Percentiles rank a stretch among this genome's conserved stretches.
Conservation (phyloP, 2,888 invertebrate genomes). For the Osedax fenrisi region DNA sequence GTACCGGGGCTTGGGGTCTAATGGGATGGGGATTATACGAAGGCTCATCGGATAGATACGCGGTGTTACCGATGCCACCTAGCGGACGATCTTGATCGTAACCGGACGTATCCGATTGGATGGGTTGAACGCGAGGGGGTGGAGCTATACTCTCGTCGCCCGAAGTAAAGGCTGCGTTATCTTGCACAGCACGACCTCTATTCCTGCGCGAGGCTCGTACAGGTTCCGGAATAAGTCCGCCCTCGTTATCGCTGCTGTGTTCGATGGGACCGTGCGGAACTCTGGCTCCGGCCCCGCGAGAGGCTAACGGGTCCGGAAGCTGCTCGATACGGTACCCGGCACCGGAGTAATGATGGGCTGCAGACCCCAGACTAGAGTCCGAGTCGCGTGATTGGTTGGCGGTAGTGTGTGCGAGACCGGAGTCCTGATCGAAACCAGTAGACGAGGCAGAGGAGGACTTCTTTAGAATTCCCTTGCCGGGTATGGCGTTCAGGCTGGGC, state of each 20-base stretch:
- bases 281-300: neutral
- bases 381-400: conserved; percentile 27
- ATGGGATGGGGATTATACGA: neutral
- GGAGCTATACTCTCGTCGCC: neutral
- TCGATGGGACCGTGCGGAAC: conserved; percentile 9
- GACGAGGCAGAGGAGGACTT: conserved; percentile 29
- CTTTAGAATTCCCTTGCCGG: conserved; percentile 33
- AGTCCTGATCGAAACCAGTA: conserved; percentile 26
- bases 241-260: conserved; percentile 15
- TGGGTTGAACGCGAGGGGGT: neutral
- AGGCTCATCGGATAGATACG: neutral
- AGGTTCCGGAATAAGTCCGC: conserved; percentile 1
- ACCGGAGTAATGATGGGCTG: neutral
- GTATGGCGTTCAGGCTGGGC: conserved; percentile 29
- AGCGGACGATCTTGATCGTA: no score
- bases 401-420: conserved; percentile 22
- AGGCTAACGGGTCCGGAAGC: conserved; percentile 15
- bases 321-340: conserved; percentile 25
- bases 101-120: neutral
- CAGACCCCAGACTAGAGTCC: conserved; percentile 19
- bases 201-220: neutral
- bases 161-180: neutral
- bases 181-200: neutral
- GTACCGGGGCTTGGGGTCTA: neutral
- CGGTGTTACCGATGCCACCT: neutral